phyloP scores from a whole-genome alignment of 1,140 invertebrate species.

The Drosophila tsacasi region DNA sequence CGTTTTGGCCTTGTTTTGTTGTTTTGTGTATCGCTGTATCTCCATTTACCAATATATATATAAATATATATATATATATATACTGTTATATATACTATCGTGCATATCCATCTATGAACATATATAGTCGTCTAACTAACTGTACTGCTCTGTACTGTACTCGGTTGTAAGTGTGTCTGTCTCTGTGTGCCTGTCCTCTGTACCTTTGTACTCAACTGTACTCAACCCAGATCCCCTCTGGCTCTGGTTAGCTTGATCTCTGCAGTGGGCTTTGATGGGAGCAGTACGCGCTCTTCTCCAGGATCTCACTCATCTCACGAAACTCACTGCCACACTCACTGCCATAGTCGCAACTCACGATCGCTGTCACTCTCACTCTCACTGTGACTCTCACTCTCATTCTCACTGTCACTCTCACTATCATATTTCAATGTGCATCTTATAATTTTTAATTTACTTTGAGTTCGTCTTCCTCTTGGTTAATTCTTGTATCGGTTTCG shows the following conservation, averaged over 20 bases:
- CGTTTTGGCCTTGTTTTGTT: constrained; percentile 44
- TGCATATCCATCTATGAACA: constrained; percentile 43
- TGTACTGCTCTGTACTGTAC: constrained; percentile 55
- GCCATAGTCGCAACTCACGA: constrained; percentile 15
- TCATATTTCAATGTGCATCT: constrained; percentile 7
- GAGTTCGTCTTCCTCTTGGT: not conserved
- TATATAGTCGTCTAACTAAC: constrained; percentile 50
- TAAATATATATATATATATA: constrained; percentile 14
- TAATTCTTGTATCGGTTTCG: not conserved
- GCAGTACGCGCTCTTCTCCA: constrained; percentile 7
- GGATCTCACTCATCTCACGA: constrained; percentile 21
- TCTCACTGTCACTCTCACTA: constrained; percentile 27
- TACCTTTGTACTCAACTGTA: constrained; percentile 16
- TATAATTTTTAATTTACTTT: constrained; percentile 14
- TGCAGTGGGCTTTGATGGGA: constrained; percentile 32
- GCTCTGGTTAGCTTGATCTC: constrained; percentile 31
- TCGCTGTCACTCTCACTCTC: constrained; percentile 17
- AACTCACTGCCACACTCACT: constrained; percentile 24
- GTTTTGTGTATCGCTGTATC: constrained; percentile 45
- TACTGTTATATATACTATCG: constrained; percentile 40
- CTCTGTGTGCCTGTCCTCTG: constrained; percentile 43
- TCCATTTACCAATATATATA: constrained; percentile 12
- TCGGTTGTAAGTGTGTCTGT: constrained; percentile 55
- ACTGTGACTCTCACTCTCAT: constrained; percentile 7
- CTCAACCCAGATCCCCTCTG: constrained; percentile 1